phyloP scores from a whole-genome alignment of 1,140 invertebrate species.

The Lepidurus packardi region DNA sequence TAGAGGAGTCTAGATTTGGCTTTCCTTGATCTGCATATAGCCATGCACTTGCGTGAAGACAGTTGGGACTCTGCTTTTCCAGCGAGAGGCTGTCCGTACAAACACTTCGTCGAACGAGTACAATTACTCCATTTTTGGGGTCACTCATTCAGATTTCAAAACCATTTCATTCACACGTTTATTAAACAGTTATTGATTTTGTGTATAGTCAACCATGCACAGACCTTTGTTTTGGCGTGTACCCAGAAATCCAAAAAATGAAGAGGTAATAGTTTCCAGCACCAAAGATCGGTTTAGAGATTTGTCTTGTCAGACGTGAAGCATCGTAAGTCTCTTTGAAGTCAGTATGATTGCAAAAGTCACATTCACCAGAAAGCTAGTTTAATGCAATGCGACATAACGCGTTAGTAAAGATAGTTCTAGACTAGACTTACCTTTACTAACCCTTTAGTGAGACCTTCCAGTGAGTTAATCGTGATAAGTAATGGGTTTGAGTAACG shows the following conservation, averaged over 20 bases:
- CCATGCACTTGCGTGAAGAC: slow-evolving; percentile 13
- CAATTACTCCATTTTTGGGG: neutral
- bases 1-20: slow-evolving; percentile 5
- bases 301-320: neutral
- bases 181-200: neutral
- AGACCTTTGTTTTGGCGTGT: slow-evolving; percentile 13
- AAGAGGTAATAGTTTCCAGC: neutral
- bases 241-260: slow-evolving; percentile 7
- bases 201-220: neutral
- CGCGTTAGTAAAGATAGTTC: too few species aligned
- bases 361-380: too few species aligned
- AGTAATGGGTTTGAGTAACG: too few species aligned
- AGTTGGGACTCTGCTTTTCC: slow-evolving; percentile 15
- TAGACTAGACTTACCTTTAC: too few species aligned
- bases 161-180: neutral
- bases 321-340: too few species aligned
- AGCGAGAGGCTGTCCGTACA: slow-evolving; percentile 8
- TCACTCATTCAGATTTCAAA: neutral
- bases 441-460: too few species aligned
- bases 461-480: too few species aligned
- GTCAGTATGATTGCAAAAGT: too few species aligned
- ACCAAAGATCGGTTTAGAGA: neutral
- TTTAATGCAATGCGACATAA: too few species aligned
- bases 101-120: neutral
- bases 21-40: slow-evolving; percentile 21